Evolutionary conservation across 2,797 vertebrate genomes (phyloP), one percentile per base, ranked within the genome.

Genomic region (Heliangelus exortis): DNA sequence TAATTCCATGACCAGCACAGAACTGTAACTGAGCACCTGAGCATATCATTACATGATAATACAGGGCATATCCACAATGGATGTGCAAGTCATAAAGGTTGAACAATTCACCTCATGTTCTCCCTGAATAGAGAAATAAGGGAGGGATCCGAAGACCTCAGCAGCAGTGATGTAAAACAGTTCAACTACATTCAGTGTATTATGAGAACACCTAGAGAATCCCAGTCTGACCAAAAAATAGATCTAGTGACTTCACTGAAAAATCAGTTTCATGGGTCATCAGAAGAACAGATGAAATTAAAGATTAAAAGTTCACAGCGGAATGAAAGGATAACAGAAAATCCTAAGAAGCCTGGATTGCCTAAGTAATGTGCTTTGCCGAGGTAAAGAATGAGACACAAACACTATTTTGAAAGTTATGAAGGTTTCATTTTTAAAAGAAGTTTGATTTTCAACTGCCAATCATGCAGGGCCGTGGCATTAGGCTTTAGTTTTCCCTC

Each of bases 401-500:
- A 65, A 54, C 12, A 29, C 4, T 58, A 9, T 34, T 31, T 3
- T 54, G 21, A 94, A 73, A 67, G 8, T 3, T 28, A 39, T 7
- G 29, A n/a, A 45, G 4, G 5, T 47, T 62, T 81, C 18, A 84
- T 67, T 83, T 86, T 66, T 14, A 25, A 74, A 11, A 80, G 0
- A 71, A 7, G n/a, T 47, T 66, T 28, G 43, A 43, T 54, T 76
- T 89, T 58, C 39, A 68, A 28, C 67, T 73, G 39, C 58, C 0
- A 0, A 0, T 48, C 21, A 23, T 4, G 0, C 3, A 58, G 34
- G 29, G 3, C 1, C 25, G 6, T n/a, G 45, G 21, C 15, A 57
- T 21, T 82, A 57, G 71, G 61, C 22, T 47, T 74, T 58, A 76
- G 6, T 5, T 48, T 89, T 85, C 29, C 6, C 58, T 51, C 4